Evolutionary conservation across 2,113 vertebrate genomes (phyloP).

Genomic region (Cygnus buccinator): DNA sequence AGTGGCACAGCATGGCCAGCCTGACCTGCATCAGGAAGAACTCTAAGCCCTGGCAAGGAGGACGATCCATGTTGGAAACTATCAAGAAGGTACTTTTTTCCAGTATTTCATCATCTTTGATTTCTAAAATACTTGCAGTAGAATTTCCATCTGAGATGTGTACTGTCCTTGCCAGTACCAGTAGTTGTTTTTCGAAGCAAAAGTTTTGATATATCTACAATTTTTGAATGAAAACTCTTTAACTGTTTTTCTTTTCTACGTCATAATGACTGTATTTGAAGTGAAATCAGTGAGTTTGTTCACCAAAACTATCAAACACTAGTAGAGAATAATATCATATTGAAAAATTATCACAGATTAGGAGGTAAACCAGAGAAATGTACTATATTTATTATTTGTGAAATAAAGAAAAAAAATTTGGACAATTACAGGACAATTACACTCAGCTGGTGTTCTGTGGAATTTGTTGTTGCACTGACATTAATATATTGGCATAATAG

Average conservation of each 20-base stretch:
- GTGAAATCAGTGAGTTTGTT: not conserved
- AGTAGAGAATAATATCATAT: not conserved
- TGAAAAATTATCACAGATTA: not conserved
- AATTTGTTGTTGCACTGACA: fast-evolving
- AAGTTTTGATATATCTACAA: not conserved
- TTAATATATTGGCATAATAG: not conserved
- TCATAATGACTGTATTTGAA: not conserved
- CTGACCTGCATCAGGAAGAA: slow-evolving; percentile 97
- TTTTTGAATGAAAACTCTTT: not conserved
- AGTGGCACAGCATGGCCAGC: slow-evolving; percentile 99
- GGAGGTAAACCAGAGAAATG: not conserved
- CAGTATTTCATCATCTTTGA: not conserved
- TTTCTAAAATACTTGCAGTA: not conserved
- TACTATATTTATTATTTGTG: not conserved
- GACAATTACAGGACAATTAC: not conserved
- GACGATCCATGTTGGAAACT: slow-evolving; percentile 95
- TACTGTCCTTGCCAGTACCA: not conserved
- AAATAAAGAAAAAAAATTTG: not conserved
- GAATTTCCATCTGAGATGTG: not conserved
- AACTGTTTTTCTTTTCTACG: not conserved
- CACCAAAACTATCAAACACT: not conserved
- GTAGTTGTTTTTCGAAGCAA: not conserved
- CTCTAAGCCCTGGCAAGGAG: slow-evolving; percentile 98
- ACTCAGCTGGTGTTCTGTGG: not conserved
- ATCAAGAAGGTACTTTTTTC: slow-evolving; percentile 90